These are phyloP conservation scores for Invenusta paracnida DNA, from an alignment of 2,888 invertebrate species.

Conservation along the genomic window DNA sequence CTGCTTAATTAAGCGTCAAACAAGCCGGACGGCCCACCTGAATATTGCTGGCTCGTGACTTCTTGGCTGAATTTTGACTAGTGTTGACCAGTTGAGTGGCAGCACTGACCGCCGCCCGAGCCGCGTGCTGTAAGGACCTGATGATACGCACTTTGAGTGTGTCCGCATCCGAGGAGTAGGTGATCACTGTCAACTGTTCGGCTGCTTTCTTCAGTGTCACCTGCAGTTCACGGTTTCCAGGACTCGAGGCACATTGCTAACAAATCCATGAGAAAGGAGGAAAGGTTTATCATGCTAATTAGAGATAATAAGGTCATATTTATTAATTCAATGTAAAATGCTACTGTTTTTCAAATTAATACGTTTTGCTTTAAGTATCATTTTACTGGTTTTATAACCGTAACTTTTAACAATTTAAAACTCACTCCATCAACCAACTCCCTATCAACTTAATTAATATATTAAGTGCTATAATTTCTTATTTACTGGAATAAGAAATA, in stretches of 20 bases:
- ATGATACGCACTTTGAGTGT: constrained; percentile 72
- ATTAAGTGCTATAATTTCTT: no score
- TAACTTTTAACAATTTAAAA: no score
- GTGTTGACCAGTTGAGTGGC: constrained; percentile 86
- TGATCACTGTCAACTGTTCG: constrained; percentile 81
- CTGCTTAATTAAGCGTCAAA: no score
- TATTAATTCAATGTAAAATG: no score
- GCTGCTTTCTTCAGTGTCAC: constrained; percentile 80
- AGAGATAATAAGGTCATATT: no score
- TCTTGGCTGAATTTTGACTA: constrained; percentile 76
- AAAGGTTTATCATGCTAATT: no score
- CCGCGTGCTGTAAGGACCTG: constrained; percentile 66
- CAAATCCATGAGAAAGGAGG: neutral
- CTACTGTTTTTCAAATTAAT: no score
- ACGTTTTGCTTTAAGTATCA: no score
- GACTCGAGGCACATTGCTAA: constrained; percentile 75
- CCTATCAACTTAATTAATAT: no score
- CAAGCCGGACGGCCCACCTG: neutral
- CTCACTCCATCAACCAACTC: no score
- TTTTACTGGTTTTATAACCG: no score
- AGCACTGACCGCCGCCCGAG: constrained; percentile 77
- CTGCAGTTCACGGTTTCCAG: constrained; percentile 76
- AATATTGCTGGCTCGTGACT: constrained; percentile 49
- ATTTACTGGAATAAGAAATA: no score
- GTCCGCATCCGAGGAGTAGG: constrained; percentile 78